Evolutionary conservation across 2,797 vertebrate species (phyloP).

Genomic region (Bucorvus abyssinicus): DNA sequence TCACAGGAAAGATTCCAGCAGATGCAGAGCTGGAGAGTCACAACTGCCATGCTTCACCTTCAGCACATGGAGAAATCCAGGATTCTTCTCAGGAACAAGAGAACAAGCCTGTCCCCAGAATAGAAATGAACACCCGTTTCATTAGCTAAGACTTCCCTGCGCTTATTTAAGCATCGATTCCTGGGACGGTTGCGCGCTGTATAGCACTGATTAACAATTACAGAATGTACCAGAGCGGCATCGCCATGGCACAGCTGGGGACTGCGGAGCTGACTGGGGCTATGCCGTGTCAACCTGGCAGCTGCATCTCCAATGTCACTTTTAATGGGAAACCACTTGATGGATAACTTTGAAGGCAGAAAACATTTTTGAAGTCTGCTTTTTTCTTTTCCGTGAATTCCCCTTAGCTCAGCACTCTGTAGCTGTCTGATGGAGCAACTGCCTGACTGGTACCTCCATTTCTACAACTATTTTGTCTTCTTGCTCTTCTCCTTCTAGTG

Average conservation of each 20-base stretch:
- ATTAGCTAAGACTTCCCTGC: conserved; percentile 1
- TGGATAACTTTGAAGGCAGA: background rate
- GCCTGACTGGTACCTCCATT: background rate
- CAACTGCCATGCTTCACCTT: background rate
- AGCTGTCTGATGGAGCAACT: background rate
- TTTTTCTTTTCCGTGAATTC: background rate
- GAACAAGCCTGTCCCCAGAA: background rate
- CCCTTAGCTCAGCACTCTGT: background rate
- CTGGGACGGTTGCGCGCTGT: background rate
- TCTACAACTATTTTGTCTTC: background rate
- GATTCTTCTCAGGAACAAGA: background rate
- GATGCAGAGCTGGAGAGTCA: background rate
- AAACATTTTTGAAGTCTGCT: background rate
- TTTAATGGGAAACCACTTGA: background rate
- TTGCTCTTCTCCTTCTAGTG: background rate
- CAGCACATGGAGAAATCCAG: background rate
- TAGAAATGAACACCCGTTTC: background rate
- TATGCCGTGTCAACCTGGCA: background rate
- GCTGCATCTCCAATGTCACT: background rate
- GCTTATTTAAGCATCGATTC: conserved; percentile 1
- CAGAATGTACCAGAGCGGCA: conserved; percentile 11
- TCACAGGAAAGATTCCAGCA: background rate
- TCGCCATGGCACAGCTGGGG: background rate
- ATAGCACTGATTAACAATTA: background rate
- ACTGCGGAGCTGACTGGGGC: accelerated